phyloP scores from a whole-genome alignment of 35 echinoderm and acorn worm species.

The Ophioderma brevispina region DNA sequence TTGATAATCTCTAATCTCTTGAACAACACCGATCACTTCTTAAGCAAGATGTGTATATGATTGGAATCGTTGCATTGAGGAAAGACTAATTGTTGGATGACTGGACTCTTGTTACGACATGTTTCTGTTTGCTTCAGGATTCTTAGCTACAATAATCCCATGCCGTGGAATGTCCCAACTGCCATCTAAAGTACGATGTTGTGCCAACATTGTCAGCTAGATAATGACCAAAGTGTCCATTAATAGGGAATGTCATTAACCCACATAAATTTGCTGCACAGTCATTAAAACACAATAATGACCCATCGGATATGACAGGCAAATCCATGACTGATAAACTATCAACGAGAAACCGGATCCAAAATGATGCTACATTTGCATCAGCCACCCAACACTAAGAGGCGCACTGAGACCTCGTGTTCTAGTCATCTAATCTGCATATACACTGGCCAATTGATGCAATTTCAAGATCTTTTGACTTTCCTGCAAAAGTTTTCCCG shows the following conservation, averaged over 20 bases:
- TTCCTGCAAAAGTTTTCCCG: neutral
- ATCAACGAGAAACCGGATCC: no score
- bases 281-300: conserved; percentile 51
- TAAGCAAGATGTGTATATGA: no score
- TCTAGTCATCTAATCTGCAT: conserved; percentile 55
- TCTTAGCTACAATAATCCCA: no score
- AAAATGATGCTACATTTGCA: conserved; percentile 75
- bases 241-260: no score
- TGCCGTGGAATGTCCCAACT: no score
- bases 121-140: no score
- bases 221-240: no score
- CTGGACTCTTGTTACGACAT: no score
- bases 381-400: conserved; percentile 50
- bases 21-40: no score
- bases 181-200: neutral
- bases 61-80: neutral
- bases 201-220: neutral
- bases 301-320: no score
- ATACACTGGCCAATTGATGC: conserved; percentile 62
- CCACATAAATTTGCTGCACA: conserved; percentile 18
- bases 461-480: neutral
- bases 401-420: conserved; percentile 56
- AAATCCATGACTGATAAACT: no score
- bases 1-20: neutral
- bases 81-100: no score